Evolutionary conservation across 2,797 vertebrate genomes (phyloP).

Genomic region (Nannoperca australis): DNA sequence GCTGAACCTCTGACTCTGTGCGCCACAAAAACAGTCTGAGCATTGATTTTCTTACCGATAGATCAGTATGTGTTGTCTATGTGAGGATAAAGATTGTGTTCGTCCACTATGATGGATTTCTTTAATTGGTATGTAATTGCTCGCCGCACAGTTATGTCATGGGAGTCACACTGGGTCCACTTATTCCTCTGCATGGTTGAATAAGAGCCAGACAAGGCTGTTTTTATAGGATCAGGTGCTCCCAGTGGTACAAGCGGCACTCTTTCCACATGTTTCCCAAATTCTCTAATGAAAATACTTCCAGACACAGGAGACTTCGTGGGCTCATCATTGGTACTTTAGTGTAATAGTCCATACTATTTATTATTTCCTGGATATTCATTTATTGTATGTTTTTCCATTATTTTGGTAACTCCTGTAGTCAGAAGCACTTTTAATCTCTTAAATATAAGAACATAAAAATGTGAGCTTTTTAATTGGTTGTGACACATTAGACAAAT

Average conservation of each 20-base stretch:
- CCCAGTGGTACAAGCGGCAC: background rate
- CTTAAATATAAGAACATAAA: background rate
- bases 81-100: background rate
- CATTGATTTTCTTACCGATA: constrained; percentile 9
- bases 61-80: constrained; percentile 7
- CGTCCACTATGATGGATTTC: constrained; percentile 1
- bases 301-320: constrained; percentile 5
- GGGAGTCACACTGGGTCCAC: background rate
- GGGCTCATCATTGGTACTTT: background rate
- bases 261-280: constrained; percentile 39
- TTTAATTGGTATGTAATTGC: constrained; percentile 12
- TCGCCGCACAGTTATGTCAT: constrained; percentile 18
- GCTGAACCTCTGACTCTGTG: background rate
- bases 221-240: constrained; percentile 30
- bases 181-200: constrained; percentile 16
- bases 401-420: background rate
- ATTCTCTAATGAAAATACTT: constrained; percentile 24
- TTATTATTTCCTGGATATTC: background rate
- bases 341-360: background rate
- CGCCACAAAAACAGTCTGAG: background rate
- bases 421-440: background rate
- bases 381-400: background rate
- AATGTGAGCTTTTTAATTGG: background rate
- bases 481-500: background rate
- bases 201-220: constrained; percentile 4